phyloP scores from a whole-genome alignment of 2,797 vertebrate genomes.

The Nyctibius grandis region DNA sequence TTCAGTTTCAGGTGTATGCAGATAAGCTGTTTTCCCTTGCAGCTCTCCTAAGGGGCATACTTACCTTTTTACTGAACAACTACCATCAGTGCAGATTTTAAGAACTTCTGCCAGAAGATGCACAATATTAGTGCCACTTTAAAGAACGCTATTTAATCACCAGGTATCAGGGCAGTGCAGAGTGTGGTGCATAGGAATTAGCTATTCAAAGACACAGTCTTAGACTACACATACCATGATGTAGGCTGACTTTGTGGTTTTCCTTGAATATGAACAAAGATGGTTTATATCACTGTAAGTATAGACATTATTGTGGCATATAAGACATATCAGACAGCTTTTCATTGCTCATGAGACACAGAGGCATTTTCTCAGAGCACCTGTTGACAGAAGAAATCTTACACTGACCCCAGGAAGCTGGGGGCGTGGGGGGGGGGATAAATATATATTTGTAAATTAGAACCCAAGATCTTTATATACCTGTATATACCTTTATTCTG shows the following conservation, averaged over 20 bases:
- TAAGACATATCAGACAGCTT: neutral
- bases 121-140: conserved; percentile 46
- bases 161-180: conserved; percentile 39
- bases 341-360: neutral
- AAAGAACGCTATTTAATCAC: conserved; percentile 55
- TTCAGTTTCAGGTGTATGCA: conserved; percentile 51
- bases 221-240: neutral
- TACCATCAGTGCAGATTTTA: conserved; percentile 2
- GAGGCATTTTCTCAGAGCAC: neutral
- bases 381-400: neutral
- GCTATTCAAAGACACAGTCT: neutral
- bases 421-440: accelerated
- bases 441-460: neutral
- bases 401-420: neutral
- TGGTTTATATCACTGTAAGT: neutral
- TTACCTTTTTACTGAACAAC: conserved; percentile 44
- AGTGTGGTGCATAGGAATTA: neutral
- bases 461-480: neutral
- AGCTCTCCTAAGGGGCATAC: conserved; percentile 54
- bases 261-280: neutral
- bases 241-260: neutral
- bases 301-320: neutral
- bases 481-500: neutral
- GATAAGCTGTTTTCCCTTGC: conserved; percentile 46
- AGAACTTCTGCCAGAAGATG: conserved; percentile 59